Evolutionary conservation across 2,888 invertebrate species (phyloP).

Genomic region (Epirrhoe tristata): DNA sequence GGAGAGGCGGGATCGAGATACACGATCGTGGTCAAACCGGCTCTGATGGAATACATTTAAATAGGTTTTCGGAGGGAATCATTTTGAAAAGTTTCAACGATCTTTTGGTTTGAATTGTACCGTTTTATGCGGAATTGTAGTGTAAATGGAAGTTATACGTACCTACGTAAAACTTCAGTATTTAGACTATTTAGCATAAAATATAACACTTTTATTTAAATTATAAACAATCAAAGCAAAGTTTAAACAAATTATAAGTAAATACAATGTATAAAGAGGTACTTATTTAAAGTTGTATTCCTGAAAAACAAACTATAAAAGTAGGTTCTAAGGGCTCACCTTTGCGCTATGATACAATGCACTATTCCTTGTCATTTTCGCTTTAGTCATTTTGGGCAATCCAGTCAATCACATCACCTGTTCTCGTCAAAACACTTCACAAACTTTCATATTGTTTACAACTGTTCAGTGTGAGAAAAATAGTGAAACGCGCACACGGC

Average conservation of each 20-base stretch:
- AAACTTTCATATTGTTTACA: conserved; percentile 65
- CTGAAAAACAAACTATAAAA: conserved; percentile 45
- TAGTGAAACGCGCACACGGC: conserved; percentile 58
- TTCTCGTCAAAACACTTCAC: conserved; percentile 67
- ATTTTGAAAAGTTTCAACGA: conserved; percentile 27
- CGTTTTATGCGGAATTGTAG: background rate
- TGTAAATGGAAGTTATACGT: background rate
- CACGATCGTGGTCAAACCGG: conserved; percentile 64
- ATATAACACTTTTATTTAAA: background rate
- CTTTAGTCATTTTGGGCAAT: conserved; percentile 84
- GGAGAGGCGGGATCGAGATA: conserved; percentile 73
- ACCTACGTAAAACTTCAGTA: background rate
- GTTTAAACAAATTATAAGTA: background rate
- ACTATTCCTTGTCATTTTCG: conserved; percentile 83
- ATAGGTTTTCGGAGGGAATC: conserved; percentile 50
- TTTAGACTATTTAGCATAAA: background rate
- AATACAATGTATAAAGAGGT: background rate
- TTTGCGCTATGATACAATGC: conserved; percentile 91
- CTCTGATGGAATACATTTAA: conserved; percentile 59
- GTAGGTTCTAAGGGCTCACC: conserved; percentile 79
- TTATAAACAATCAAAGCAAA: background rate
- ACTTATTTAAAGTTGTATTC: conserved; percentile 37
- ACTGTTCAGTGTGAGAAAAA: conserved; percentile 63
- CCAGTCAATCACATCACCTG: conserved; percentile 67
- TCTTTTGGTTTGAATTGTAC: conserved; percentile 14